Evolutionary conservation across 2,888 invertebrate species (phyloP).

Genomic region (Amiota mariae): DNA sequence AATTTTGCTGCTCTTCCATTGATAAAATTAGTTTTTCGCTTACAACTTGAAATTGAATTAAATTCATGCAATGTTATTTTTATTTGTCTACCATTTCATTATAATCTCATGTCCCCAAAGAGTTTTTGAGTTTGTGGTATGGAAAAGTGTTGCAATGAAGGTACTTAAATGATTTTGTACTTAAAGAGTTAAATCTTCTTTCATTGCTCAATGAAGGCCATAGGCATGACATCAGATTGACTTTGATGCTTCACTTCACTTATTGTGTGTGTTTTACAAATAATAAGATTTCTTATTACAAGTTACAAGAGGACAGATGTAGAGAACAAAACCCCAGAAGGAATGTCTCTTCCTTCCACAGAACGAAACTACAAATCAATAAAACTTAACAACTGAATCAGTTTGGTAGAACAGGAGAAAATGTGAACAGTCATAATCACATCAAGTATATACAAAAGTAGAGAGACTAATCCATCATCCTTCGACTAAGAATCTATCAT

Average conservation of each 20-base stretch:
- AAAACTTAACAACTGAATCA: no score
- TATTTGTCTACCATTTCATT: not conserved
- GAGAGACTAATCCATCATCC: no score
- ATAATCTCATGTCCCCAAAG: not conserved
- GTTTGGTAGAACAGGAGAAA: no score
- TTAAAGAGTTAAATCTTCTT: slow-evolving; percentile 38
- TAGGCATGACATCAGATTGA: not conserved
- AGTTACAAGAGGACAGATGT: not conserved
- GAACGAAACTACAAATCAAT: no score
- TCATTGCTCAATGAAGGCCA: slow-evolving; percentile 54
- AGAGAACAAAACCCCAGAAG: not conserved
- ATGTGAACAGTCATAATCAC: no score
- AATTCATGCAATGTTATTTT: slow-evolving; percentile 9
- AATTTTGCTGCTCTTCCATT: not conserved
- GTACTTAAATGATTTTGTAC: slow-evolving; percentile 25
- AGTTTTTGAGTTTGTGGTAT: no score
- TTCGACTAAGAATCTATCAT: no score
- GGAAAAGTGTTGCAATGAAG: slow-evolving; percentile 29
- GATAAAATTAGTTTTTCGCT: slow-evolving; percentile 16
- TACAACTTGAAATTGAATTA: slow-evolving; percentile 15
- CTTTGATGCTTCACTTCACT: slow-evolving; percentile 10
- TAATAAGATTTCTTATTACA: slow-evolving; percentile 55
- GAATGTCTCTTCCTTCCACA: no score
- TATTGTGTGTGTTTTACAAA: slow-evolving; percentile 52
- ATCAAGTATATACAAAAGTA: no score